phyloP scores from a whole-genome alignment of 2,888 invertebrate species.

The Cybosia mesomella region DNA sequence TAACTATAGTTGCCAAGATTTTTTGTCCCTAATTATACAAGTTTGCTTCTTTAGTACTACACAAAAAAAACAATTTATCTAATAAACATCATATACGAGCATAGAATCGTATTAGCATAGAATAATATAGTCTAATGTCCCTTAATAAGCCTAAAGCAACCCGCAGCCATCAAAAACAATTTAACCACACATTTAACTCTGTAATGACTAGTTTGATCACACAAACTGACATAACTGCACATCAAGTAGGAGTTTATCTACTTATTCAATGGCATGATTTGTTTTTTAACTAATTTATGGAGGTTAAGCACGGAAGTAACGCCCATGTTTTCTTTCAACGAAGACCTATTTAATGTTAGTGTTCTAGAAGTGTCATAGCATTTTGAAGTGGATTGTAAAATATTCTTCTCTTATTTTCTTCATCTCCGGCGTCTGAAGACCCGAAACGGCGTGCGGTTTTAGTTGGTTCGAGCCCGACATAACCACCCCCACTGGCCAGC shows the following conservation, averaged over 20 bases:
- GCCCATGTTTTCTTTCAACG: constrained; percentile 61
- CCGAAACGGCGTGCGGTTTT: no score
- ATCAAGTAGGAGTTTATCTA: constrained; percentile 74
- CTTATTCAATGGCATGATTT: constrained; percentile 78
- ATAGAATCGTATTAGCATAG: constrained; percentile 46
- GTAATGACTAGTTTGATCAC: constrained; percentile 65
- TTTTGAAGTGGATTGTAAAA: not conserved
- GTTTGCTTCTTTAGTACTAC: not conserved
- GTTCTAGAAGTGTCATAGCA: constrained; percentile 43
- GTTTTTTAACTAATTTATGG: constrained; percentile 85
- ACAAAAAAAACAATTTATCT: constrained; percentile 9
- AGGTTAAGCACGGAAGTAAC: constrained; percentile 74
- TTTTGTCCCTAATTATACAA: no score
- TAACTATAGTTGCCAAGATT: no score
- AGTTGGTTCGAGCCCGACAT: no score
- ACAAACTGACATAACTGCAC: constrained; percentile 67
- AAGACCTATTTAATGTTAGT: constrained; percentile 23
- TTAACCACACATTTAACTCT: constrained; percentile 67
- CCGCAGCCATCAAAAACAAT: constrained; percentile 72
- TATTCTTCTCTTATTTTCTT: no score
- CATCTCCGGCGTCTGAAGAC: no score
- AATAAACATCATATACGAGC: constrained; percentile 4
- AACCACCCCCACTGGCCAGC: no score
- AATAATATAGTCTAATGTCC: constrained; percentile 39
- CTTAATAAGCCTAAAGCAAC: constrained; percentile 53